A percentile compares a stretch with the other conserved stretches of the same genome.
These are phyloP conservation scores for Napeogenes inachia DNA, from an alignment of 2,888 invertebrate genomes.

Conservation along the genomic window DNA sequence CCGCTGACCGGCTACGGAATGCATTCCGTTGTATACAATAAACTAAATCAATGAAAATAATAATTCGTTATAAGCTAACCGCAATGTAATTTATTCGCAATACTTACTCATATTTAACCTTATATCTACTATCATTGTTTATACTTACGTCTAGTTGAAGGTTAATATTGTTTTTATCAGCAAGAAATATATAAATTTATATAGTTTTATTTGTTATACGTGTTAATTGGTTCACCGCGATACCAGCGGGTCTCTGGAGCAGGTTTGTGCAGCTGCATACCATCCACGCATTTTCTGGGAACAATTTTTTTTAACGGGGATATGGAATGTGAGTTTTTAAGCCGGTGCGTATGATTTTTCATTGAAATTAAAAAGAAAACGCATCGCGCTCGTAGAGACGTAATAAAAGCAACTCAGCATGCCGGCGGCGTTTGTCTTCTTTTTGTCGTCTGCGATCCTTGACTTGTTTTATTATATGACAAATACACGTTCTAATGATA, in stretches of 20 bases:
- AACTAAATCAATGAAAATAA: slow-evolving; percentile 16
- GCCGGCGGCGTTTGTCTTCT: slow-evolving; percentile 49
- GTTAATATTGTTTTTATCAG: too few relatives aligned
- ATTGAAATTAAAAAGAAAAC: slow-evolving; percentile 68
- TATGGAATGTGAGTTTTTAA: slow-evolving; percentile 62
- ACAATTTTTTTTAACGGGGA: slow-evolving; percentile 56
- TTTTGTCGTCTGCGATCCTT: slow-evolving; percentile 57
- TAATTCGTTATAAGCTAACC: slow-evolving; percentile 17
- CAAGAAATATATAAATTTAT: slow-evolving; percentile 5
- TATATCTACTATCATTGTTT: slow-evolving; percentile 5
- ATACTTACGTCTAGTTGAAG: slow-evolving; percentile 11
- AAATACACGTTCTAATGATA: slow-evolving; percentile 40
- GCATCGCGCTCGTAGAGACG: slow-evolving; percentile 39
- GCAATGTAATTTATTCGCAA: slow-evolving; percentile 7
- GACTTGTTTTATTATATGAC: slow-evolving; percentile 54
- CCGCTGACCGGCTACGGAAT: slow-evolving; percentile 40
- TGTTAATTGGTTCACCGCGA: slow-evolving; percentile 20
- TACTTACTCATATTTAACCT: slow-evolving; percentile 13
- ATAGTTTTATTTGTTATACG: neutral
- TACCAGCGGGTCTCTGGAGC: slow-evolving; percentile 50
- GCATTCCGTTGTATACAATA: slow-evolving; percentile 37
- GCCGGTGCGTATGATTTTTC: slow-evolving; percentile 65
- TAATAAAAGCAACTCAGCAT: slow-evolving; percentile 54
- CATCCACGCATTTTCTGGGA: slow-evolving; percentile 64
- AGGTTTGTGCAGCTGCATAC: slow-evolving; percentile 60